Percentiles rank a stretch among this genome's conserved stretches.
phyloP scores from a whole-genome alignment of 1,140 invertebrate species.

The Elymnias hypermnestra region DNA sequence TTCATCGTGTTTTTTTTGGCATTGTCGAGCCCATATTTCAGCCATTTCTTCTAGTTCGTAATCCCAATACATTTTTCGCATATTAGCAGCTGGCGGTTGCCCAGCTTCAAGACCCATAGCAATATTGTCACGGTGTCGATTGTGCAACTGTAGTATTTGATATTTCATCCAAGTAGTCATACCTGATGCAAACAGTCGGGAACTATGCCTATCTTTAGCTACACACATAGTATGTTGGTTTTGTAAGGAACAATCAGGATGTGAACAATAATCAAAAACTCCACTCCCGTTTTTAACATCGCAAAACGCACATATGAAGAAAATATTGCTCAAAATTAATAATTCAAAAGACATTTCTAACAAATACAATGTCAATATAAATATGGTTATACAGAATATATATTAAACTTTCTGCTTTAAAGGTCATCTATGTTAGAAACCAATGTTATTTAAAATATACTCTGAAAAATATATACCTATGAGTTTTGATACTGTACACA shows the following conservation, averaged over 20 bases:
- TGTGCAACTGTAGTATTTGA: constrained; percentile 55
- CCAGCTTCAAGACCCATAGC: constrained; percentile 62
- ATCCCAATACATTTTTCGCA: constrained; percentile 70
- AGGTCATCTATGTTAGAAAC: no score
- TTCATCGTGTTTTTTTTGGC: constrained; percentile 62
- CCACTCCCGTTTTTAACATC: constrained; percentile 9
- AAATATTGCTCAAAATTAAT: constrained; percentile 32
- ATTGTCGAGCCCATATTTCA: constrained; percentile 60
- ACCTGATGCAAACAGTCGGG: constrained; percentile 52
- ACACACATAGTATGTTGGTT: constrained; percentile 60
- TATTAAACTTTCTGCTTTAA: no score
- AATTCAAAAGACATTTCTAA: constrained; percentile 37
- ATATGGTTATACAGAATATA: no score
- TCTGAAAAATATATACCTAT: no score
- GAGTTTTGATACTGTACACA: no score
- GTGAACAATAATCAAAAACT: constrained; percentile 44
- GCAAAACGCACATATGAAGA: constrained; percentile 22
- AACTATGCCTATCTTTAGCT: constrained; percentile 42
- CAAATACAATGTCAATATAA: no score
- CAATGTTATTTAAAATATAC: no score
- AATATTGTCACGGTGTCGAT: constrained; percentile 61
- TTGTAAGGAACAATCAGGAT: constrained; percentile 58
- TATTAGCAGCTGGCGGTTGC: constrained; percentile 60
- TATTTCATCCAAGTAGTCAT: constrained; percentile 67
- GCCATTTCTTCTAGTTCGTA: constrained; percentile 62